A percentile compares a stretch with the other conserved stretches of the same genome.
These are phyloP conservation scores for Chrysaora quinquecirrha DNA, from an alignment of 30 jellyfish, hydroid and myxozoan genomes.

Conservation along the genomic window DNA sequence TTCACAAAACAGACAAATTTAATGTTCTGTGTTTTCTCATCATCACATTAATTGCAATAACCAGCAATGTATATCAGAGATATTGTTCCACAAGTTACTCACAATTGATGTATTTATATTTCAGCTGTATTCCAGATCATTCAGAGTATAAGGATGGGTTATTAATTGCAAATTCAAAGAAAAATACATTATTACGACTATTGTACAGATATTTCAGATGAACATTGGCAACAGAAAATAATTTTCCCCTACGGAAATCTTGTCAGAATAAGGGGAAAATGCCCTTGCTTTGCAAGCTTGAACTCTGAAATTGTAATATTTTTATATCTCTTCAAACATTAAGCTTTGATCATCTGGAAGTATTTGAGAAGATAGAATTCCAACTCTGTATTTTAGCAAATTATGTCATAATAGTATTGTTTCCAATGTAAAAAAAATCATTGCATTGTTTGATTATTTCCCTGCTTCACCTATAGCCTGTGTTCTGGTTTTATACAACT, in stretches of 20 bases:
- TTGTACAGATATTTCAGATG: neutral
- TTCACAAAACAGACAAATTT: neutral
- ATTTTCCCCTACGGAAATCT: no score
- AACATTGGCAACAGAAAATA: no score
- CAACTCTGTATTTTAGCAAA: neutral
- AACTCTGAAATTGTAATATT: neutral
- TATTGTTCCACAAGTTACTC: no score
- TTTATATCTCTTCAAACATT: neutral
- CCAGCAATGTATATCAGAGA: no score
- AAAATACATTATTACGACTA: neutral
- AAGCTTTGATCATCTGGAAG: neutral
- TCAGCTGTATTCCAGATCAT: slow-evolving; percentile 98
- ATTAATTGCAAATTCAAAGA: slow-evolving; percentile 5
- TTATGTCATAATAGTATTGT: neutral
- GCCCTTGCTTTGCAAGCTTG: no score
- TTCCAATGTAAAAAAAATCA: neutral
- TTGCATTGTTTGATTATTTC: no score
- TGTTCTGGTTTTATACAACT: no score
- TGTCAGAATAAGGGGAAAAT: no score
- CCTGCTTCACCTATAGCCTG: no score
- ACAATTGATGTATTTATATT: slow-evolving; percentile 7
- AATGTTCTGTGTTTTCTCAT: neutral
- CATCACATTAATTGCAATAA: neutral
- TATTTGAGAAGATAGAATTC: neutral
- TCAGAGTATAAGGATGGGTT: slow-evolving; percentile 96